These are phyloP conservation scores for Pelvicachromis taeniatus DNA, from an alignment of 2,113 vertebrate genomes.

Conservation along the genomic window DNA sequence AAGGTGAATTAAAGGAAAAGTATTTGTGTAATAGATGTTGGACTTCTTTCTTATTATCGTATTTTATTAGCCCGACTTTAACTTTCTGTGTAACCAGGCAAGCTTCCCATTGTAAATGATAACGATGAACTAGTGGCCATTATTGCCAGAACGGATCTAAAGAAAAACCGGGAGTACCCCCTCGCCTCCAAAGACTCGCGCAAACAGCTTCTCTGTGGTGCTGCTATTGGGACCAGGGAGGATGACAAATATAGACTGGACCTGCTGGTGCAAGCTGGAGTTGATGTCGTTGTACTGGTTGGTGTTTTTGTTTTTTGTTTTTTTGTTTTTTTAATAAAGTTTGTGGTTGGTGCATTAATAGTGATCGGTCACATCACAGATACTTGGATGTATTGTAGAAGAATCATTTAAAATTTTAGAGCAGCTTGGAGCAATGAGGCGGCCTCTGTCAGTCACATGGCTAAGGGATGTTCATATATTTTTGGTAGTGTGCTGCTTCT, in stretches of 20 bases:
- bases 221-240: constrained; percentile 86
- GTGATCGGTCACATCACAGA: background rate
- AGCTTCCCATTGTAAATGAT: constrained; percentile 91
- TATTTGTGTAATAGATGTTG: background rate
- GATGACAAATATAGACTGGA: constrained; percentile 92
- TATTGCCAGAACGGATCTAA: constrained; percentile 88
- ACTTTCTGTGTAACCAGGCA: constrained; percentile 68
- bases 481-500: too few relatives aligned
- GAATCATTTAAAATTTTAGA: background rate
- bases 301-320: constrained; percentile 3
- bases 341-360: background rate
- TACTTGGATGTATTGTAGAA: background rate
- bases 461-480: background rate
- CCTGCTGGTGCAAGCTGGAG: constrained; percentile 84
- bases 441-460: background rate
- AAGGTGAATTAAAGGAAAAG: constrained; percentile 70
- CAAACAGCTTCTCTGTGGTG: constrained; percentile 89
- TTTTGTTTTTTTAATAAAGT: background rate
- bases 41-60: background rate
- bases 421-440: background rate
- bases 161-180: constrained; percentile 92
- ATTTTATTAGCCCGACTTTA: background rate
- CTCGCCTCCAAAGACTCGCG: constrained; percentile 89
- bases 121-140: constrained; percentile 87
- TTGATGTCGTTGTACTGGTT: constrained; percentile 88